Conservation (phyloP, 2,113 vertebrate genomes). For the Mormyrus iriodes region DNA sequence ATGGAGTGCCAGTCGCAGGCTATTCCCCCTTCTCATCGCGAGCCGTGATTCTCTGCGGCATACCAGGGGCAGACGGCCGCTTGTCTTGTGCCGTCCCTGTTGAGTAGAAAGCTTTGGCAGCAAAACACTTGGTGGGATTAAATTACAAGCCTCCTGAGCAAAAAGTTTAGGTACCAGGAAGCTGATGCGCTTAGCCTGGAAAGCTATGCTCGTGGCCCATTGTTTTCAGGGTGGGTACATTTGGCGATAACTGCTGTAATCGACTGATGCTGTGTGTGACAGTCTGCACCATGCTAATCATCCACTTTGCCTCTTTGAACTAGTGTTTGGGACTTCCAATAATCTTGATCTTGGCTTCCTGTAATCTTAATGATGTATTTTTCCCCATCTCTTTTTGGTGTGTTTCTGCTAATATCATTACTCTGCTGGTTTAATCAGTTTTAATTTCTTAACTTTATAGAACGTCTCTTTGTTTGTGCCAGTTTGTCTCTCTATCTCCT, state of each 20-base stretch:
- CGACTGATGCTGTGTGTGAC: not conserved
- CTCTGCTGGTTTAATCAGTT: slow-evolving; percentile 28
- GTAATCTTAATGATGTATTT: not conserved
- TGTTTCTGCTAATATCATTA: slow-evolving; percentile 21
- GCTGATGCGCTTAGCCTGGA: not conserved
- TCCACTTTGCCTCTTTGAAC: not conserved
- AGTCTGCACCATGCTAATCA: not conserved
- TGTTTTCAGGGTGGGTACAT: not conserved
- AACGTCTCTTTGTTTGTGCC: not conserved
- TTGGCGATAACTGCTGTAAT: not conserved
- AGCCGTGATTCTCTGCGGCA: not conserved
- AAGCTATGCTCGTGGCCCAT: not conserved
- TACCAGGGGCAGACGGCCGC: not conserved
- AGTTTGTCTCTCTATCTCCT: not conserved
- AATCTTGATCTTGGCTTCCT: not conserved
- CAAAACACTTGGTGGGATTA: not conserved
- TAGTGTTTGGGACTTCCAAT: not conserved
- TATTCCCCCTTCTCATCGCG: too few relatives aligned
- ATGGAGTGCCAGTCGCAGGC: not conserved
- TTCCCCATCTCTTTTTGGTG: not conserved
- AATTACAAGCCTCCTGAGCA: not conserved
- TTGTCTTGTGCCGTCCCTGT: not conserved
- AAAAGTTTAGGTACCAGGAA: not conserved
- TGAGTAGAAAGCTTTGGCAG: not conserved
- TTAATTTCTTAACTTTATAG: not conserved